Evolutionary conservation across 1,140 invertebrate genomes (phyloP), one percentile per base, ranked within the genome.

Genomic region (Drosophila paulistorum): DNA sequence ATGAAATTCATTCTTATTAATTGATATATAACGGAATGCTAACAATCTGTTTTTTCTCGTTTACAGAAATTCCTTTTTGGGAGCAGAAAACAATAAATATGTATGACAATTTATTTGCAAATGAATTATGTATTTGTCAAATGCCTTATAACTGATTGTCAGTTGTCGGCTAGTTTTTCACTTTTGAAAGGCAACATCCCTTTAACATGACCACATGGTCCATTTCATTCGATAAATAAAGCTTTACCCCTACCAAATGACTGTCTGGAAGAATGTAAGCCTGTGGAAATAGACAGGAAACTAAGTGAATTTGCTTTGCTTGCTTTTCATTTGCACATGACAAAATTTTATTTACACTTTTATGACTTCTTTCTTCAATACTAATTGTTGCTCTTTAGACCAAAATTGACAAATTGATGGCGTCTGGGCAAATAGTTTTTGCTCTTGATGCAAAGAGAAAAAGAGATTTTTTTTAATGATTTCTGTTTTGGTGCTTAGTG

Each of bases 301-400:
- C 42, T 48, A 14, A 48, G 7, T 10, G 42, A 48, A 20, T 51
- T 51, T 51, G 17, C 45, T 23, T 11, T 87, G 77, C 71, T 80
- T 80, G 77, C 68, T 71, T 86, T 79, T 71, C 74, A 87, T 89
- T 86, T 86, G 67, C 62, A 62, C 70, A 77, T 55, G 51, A 74
- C 20, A 70, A 71, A 82, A 83, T 77, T 71, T 83, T 89, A 83
- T 87, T 87, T 86, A 87, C 79, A 86, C 45, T 77, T 86, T 86
- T 86, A 86, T 86, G 76, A 86, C 77, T 86, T 87, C 83, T 87
- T 86, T 86, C 83, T 86, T 83, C 74, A 89, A 73, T 76, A 71
- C 83, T 86, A 86, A 86, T 86, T 86, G 84, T 4, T 26, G 3
- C 23, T 4, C 3, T 26, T 4, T 4, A 26, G 3, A 0, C 3